Evolutionary conservation across 2,113 vertebrate genomes (phyloP).

Genomic region (Megalops atlanticus): DNA sequence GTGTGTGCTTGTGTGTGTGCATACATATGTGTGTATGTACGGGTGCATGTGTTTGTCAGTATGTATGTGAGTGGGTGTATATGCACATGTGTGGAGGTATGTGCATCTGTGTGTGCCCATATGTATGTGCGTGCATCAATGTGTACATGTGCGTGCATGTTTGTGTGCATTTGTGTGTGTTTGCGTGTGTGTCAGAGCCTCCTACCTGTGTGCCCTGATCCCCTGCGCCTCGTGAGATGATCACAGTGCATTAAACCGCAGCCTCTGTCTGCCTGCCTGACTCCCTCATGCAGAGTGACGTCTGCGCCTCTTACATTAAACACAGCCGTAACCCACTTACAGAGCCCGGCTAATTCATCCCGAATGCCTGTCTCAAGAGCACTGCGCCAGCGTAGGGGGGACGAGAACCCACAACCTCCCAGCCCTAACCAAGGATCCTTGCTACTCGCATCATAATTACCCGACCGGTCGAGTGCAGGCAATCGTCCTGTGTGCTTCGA

Average conservation of each 20-base stretch:
- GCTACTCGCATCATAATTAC: too few species aligned
- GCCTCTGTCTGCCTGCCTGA: background rate
- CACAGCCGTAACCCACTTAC: background rate
- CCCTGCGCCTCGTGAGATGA: background rate
- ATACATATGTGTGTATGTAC: background rate
- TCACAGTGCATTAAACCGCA: too few species aligned
- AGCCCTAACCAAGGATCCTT: too few species aligned
- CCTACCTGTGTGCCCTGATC: slow-evolving; percentile 14
- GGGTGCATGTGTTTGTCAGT: background rate
- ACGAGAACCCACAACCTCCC: too few species aligned
- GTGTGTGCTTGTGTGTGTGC: background rate
- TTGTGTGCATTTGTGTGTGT: too few species aligned
- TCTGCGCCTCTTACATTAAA: background rate
- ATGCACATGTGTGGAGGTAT: background rate
- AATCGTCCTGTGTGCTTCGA: too few species aligned
- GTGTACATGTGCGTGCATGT: background rate
- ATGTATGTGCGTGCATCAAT: background rate
- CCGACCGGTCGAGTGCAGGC: too few species aligned
- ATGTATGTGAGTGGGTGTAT: background rate
- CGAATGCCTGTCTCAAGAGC: too few species aligned
- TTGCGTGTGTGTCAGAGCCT: background rate
- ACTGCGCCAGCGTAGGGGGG: too few species aligned
- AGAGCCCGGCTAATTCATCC: too few species aligned
- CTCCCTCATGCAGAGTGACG: background rate
- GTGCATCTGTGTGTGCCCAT: background rate